Percentiles rank a stretch among this genome's conserved stretches.
Conservation (phyloP, 2,888 invertebrate species). For the Gymnosoma rotundatum region DNA sequence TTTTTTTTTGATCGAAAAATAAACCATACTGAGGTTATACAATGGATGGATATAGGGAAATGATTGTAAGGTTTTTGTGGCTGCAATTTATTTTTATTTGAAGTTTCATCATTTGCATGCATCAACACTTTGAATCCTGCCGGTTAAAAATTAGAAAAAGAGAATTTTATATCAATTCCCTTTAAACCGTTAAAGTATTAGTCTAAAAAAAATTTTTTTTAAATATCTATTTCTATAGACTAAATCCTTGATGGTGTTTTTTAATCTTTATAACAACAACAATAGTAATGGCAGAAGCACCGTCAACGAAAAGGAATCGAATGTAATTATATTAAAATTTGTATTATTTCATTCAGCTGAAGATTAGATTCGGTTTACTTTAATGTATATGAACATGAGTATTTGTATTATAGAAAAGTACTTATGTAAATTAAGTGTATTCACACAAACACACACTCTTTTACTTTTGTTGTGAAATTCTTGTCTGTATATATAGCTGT, state of each 20-base stretch:
- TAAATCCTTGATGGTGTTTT: constrained; percentile 42
- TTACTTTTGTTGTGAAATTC: neutral
- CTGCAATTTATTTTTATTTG: constrained; percentile 42
- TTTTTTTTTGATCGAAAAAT: constrained; percentile 2
- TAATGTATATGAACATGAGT: neutral
- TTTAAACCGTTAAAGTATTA: constrained; percentile 23
- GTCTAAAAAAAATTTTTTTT: constrained; percentile 32
- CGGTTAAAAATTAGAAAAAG: constrained; percentile 6
- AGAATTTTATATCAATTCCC: constrained; percentile 37
- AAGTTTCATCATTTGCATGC: constrained; percentile 61
- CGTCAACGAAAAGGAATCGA: constrained; percentile 26
- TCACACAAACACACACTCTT: constrained; percentile 5
- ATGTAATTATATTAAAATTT: constrained; percentile 52
- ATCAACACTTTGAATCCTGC: constrained; percentile 37
- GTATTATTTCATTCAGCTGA: constrained; percentile 49
- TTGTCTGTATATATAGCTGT: neutral
- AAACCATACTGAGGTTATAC: constrained; percentile 57
- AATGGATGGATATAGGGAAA: constrained; percentile 38
- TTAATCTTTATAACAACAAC: constrained; percentile 34
- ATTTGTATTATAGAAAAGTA: constrained; percentile 39
- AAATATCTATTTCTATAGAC: constrained; percentile 14
- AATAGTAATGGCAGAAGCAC: constrained; percentile 5
- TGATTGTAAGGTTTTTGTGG: constrained; percentile 38
- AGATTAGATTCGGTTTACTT: constrained; percentile 44
- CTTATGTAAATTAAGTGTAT: constrained; percentile 56